Percentiles rank a stretch among this genome's conserved stretches.
These are phyloP conservation scores for Orussus abietinus DNA, from an alignment of 1,140 invertebrate species.

Conservation along the genomic window DNA sequence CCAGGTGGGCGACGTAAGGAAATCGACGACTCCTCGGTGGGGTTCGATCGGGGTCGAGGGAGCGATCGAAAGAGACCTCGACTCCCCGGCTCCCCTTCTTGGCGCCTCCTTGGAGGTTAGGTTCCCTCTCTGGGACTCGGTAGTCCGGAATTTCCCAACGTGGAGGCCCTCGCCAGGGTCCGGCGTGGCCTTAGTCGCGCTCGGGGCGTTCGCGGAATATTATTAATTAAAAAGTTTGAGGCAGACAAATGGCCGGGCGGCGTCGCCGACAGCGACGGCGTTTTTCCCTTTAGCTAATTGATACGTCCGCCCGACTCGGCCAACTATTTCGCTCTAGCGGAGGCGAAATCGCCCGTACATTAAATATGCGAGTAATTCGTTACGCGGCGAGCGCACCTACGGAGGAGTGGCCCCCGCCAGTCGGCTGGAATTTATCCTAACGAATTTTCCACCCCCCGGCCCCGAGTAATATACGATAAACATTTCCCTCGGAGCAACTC, in stretches of 20 bases:
- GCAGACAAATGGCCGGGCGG: conserved; percentile 36
- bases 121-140: no score
- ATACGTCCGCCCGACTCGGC: conserved; percentile 23
- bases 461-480: conserved; percentile 41
- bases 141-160: no score
- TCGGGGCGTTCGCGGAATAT: no score
- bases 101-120: no score
- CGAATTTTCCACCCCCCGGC: conserved; percentile 27
- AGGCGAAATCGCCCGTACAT: conserved; percentile 40
- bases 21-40: no score
- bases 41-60: no score
- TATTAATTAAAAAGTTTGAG: conserved; percentile 46
- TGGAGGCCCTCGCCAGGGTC: no score
- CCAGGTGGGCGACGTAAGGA: no score
- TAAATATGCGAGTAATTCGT: conserved; percentile 50
- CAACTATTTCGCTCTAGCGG: conserved; percentile 35
- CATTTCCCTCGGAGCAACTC: conserved; percentile 28
- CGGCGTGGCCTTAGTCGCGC: no score
- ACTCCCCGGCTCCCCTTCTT: no score
- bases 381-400: conserved; percentile 20
- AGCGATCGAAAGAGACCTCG: no score
- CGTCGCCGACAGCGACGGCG: neutral
- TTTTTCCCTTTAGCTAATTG: conserved; percentile 33
- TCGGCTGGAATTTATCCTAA: conserved; percentile 47
- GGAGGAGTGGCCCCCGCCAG: conserved; percentile 8